These are phyloP conservation scores for Coregonus clupeaformis DNA, from an alignment of 2,113 vertebrate species.

Conservation along the genomic window DNA sequence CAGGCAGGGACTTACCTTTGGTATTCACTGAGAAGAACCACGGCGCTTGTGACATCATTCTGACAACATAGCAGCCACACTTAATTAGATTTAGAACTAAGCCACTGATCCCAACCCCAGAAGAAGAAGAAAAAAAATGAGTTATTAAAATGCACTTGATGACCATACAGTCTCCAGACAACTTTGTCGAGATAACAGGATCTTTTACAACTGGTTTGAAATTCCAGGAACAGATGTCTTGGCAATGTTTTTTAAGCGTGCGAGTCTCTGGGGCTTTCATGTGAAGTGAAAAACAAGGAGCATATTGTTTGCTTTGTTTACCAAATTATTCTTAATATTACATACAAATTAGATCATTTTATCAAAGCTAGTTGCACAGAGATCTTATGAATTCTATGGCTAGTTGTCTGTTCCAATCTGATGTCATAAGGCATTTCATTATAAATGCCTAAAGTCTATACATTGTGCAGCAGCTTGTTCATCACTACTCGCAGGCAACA, in stretches of 20 bases:
- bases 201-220: constrained; percentile 49
- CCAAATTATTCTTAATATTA: constrained; percentile 23
- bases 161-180: constrained; percentile 61
- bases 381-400: too few species aligned
- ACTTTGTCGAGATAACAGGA: constrained; percentile 33
- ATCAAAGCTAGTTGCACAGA: constrained; percentile 2
- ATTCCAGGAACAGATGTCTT: constrained; percentile 56
- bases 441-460: constrained; percentile 1
- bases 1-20: constrained; percentile 1
- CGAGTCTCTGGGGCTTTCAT: constrained; percentile 2
- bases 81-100: constrained; percentile 68
- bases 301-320: constrained; percentile 23
- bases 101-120: constrained; percentile 30
- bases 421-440: constrained; percentile 7
- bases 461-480: constrained; percentile 11
- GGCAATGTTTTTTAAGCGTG: constrained; percentile 33
- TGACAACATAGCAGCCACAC: constrained; percentile 60
- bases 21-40: constrained; percentile 52
- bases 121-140: constrained; percentile 24
- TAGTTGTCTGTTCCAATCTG: constrained; percentile 12
- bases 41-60: constrained; percentile 60
- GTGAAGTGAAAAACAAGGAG: background rate
- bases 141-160: constrained; percentile 54
- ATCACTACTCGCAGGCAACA: too few species aligned
- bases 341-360: constrained; percentile 8